phyloP scores from a whole-genome alignment of 2,888 invertebrate genomes.

The Theodoxus fluviatilis region DNA sequence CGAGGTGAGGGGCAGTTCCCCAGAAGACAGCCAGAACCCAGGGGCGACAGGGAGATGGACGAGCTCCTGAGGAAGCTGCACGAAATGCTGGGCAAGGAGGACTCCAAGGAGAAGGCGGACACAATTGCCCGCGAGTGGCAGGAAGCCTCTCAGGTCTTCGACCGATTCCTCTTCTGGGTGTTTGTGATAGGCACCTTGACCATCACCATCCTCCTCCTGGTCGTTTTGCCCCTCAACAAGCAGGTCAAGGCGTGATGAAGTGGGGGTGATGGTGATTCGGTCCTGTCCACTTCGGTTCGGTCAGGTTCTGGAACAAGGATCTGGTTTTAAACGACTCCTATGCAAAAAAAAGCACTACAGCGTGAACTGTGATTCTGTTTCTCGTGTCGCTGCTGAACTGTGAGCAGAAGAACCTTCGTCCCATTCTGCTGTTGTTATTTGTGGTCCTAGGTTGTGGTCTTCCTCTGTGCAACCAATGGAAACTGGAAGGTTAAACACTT shows the following conservation, averaged over 20 bases:
- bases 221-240: slow-evolving; percentile 65
- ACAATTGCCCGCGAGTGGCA: slow-evolving; percentile 50
- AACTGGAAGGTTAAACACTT: too few relatives aligned
- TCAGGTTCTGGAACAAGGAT: too few relatives aligned
- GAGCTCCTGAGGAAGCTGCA: slow-evolving; percentile 48
- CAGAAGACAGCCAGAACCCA: neutral
- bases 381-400: too few relatives aligned
- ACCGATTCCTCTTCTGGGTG: slow-evolving; percentile 69
- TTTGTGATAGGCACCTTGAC: slow-evolving; percentile 67
- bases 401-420: too few relatives aligned
- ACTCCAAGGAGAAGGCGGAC: slow-evolving; percentile 44
- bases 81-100: slow-evolving; percentile 46
- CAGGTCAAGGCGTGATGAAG: slow-evolving; percentile 23
- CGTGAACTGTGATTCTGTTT: too few relatives aligned
- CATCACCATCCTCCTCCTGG: slow-evolving; percentile 66
- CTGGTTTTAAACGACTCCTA: too few relatives aligned
- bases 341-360: too few relatives aligned
- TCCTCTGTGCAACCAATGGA: too few relatives aligned
- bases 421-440: too few relatives aligned
- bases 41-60: slow-evolving; percentile 38
- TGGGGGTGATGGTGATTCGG: too few relatives aligned
- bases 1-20: neutral
- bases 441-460: too few relatives aligned
- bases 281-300: too few relatives aligned
- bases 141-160: slow-evolving; percentile 68